Evolutionary conservation across 2,888 invertebrate genomes (phyloP).

Genomic region (Adineta ricciae): DNA sequence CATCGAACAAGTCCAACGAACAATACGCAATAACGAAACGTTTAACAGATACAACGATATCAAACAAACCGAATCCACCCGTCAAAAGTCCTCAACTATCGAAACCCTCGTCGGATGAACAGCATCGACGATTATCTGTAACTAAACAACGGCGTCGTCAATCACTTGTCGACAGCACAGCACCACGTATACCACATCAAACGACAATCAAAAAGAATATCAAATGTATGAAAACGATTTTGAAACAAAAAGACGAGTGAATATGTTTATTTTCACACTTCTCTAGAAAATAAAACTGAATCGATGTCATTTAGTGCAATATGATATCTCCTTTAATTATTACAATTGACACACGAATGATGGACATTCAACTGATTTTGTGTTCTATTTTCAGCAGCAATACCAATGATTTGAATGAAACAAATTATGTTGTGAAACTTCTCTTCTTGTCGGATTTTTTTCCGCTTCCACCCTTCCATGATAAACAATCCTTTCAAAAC

Average conservation of each 20-base stretch:
- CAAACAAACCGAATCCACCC: not conserved
- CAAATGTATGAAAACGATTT: not conserved
- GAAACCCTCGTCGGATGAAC: not conserved
- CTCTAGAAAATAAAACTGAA: not conserved
- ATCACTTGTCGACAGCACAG: not conserved
- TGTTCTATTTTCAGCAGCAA: not conserved
- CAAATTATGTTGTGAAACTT: not conserved
- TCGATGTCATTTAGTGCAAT: not conserved
- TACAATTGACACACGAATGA: not conserved
- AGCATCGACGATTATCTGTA: not conserved
- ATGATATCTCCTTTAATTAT: not conserved
- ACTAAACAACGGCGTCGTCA: not conserved
- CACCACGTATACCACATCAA: not conserved
- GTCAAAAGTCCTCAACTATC: not conserved
- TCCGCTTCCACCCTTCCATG: not conserved
- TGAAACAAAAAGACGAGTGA: too few relatives aligned
- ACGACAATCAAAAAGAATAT: not conserved
- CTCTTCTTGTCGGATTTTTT: not conserved
- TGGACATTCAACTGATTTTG: not conserved
- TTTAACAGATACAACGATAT: not conserved
- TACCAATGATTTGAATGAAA: not conserved
- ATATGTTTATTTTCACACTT: not conserved
- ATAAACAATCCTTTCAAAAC: not conserved
- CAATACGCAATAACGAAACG: not conserved
- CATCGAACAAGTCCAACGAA: not conserved